Evolutionary conservation across 2,113 vertebrate genomes (phyloP).

Genomic region (Engraulis encrasicolus): DNA sequence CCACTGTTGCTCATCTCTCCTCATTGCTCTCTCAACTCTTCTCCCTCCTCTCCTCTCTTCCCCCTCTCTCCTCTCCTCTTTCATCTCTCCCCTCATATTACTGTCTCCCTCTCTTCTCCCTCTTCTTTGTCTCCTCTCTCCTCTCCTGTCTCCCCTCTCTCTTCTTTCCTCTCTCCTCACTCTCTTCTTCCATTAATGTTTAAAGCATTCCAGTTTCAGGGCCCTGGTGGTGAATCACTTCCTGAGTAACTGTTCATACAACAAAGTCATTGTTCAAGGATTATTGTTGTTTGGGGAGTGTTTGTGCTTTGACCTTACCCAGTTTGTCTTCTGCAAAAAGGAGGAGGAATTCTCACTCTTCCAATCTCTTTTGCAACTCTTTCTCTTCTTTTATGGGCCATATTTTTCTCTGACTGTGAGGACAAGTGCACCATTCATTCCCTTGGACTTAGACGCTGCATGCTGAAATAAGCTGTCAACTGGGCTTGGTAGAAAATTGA

Average conservation of each 20-base stretch:
- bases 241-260: neutral
- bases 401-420: neutral
- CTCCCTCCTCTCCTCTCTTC: no score
- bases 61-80: no score
- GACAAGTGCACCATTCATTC: neutral
- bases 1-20: no score
- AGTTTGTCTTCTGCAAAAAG: neutral
- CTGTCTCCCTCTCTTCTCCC: no score
- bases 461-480: slow-evolving; percentile 2
- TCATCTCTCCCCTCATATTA: no score
- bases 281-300: slow-evolving; percentile 6
- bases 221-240: slow-evolving; percentile 2
- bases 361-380: neutral
- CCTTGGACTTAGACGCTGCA: neutral
- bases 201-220: neutral
- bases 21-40: no score
- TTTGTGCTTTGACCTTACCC: neutral
- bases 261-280: neutral
- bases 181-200: neutral
- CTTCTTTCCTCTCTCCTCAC: no score
- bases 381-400: neutral
- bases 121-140: no score
- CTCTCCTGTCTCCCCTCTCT: no score
- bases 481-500: neutral
- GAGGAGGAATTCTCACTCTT: neutral